Base-by-base conservation (phyloP, 2,888 invertebrate species). In the Scaptomyza caliginosa region DNA sequence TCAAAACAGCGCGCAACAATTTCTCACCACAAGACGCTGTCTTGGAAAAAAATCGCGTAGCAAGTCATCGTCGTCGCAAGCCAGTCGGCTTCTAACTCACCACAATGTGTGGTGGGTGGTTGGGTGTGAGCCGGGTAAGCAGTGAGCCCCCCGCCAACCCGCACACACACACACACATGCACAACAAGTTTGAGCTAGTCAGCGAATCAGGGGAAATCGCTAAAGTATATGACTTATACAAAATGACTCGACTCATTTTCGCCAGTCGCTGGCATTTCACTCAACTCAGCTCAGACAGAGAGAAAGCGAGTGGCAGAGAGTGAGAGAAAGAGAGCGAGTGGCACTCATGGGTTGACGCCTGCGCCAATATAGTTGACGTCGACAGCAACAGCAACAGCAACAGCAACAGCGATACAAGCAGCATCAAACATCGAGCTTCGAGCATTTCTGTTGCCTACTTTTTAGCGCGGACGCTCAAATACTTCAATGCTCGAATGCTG, bases 1-100 rank as follows among this genome's bases (percentile, higher is more conserved):
- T 73, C 85, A 69, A 28, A 45, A 62, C 72, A 64, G 57, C 68
- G 79, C 70, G 88, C 84, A 84, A 84, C 79, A 87, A 87, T 87
- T 83, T 85, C 79, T 72, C 77, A 73, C 83, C 88, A 87, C 83
- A 84, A 84, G 88, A 79, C 69, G 83, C 39, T 67, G 76, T 77
- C 83, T 79, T 82, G 67, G 67, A 75, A 79, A 67, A 38, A 40
- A 43, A 42, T 40, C 17, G 28, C 46, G 45, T 21, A 5, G 52
- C 45, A 68, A 64, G 46, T n/a, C 45, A 30, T 28, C 28, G 43
- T 40, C 59, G 56, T 60, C 62, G 71, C 49, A 70, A 51, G 68
- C 62, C 39, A 69, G 71, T 66, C 59, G 72, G 69, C 65, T 59
- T 68, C 75, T 84, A 81, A 84, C 87, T 84, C 81, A 81, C 84